Evolutionary conservation across 2,797 vertebrate genomes (phyloP), one percentile per base, ranked within the genome.

Genomic region (Micrastur ruficollis): DNA sequence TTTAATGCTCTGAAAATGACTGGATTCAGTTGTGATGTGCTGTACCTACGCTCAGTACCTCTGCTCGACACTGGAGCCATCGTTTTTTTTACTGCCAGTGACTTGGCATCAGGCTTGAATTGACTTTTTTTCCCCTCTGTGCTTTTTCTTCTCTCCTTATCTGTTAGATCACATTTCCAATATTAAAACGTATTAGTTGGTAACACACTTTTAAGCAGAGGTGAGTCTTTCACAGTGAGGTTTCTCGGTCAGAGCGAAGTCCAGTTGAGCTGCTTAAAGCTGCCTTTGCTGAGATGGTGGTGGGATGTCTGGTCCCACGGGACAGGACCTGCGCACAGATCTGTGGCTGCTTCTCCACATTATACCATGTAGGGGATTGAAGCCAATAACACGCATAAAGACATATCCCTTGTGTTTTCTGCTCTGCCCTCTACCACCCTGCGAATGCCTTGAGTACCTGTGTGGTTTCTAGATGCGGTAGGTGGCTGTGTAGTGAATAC

Each of bases 1-100:
- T 96, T 93, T 94, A 97, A 95, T 96, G 93, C 91, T 90, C 90
- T 91, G 44, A 95, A 93, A 96, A 72, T 90, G 96, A 36, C 80
- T 73, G 78, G 25, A 70, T 82, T 96, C 83, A 70, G 87, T 91
- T 82, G 82, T 31, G 4, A 31, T 88, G 81, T 88, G 95, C 95
- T 91, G 79, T 63, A 34, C 50, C 34, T 73, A 9, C 1, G 3
- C 36, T 78, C 1, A 2, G 74, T 90, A 62, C 70, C 89, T 96
- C 88, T 95, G 93, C 95, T 82, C 47, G 74, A 85, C 95, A 55
- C 73, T 34, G 34, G 44, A 50, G 10, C 62, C 14, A 16, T 81
- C 19, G 12, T 84, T 80, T 93, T 93, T 94, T 81, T 96, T 62
- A 63, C 67, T 92, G 74, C 59, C 80, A 74, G 62, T 76, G 83